Conservation (phyloP, 2,113 vertebrate species). For the Ictalurus punctatus region DNA sequence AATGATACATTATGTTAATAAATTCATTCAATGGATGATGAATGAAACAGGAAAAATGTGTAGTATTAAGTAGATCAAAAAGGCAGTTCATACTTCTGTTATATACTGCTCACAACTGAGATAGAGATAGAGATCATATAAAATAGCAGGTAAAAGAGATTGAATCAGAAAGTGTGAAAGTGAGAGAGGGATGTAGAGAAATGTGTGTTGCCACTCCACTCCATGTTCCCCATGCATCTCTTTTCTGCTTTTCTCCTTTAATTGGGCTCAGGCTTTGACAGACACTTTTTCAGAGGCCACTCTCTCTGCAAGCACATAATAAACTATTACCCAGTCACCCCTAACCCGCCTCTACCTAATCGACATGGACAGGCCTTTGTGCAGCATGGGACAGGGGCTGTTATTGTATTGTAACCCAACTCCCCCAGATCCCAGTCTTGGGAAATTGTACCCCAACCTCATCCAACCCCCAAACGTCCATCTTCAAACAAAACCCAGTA, state of each 20-base stretch:
- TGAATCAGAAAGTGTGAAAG: neutral
- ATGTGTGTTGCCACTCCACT: slow-evolving; percentile 60
- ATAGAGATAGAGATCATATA: neutral
- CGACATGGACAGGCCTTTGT: slow-evolving; percentile 75
- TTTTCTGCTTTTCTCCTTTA: slow-evolving; percentile 63
- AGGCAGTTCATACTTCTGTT: neutral
- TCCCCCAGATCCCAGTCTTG: slow-evolving; percentile 40
- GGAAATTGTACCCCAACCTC: slow-evolving; percentile 2
- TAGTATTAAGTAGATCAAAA: neutral
- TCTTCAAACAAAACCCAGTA: neutral
- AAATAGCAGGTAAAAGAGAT: neutral
- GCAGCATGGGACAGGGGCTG: slow-evolving; percentile 58
- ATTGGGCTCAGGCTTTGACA: slow-evolving; percentile 68
- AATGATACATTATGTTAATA: neutral
- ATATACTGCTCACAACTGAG: neutral
- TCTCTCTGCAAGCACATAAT: slow-evolving; percentile 72
- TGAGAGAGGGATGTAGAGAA: slow-evolving; percentile 60
- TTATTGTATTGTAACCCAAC: slow-evolving; percentile 71
- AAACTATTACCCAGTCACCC: slow-evolving; percentile 71
- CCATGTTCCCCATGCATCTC: slow-evolving; percentile 48
- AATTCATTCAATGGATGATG: neutral
- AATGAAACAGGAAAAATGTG: neutral
- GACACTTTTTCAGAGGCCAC: slow-evolving; percentile 70
- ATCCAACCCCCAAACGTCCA: neutral
- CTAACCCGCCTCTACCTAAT: slow-evolving; percentile 65